Conservation (phyloP, 2,888 invertebrate genomes). For the Julus scandinavius region DNA sequence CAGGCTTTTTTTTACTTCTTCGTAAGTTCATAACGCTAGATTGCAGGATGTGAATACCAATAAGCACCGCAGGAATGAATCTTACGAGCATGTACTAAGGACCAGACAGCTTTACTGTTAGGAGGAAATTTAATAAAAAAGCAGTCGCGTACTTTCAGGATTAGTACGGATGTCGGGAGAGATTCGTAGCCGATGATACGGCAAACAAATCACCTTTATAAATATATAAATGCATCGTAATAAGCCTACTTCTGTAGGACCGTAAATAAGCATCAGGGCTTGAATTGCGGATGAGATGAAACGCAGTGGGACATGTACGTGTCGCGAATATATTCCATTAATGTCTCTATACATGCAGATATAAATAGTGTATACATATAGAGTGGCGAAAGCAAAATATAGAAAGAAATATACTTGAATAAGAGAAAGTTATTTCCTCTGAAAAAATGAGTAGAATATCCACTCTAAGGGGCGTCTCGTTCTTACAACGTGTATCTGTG, state of each 20-base stretch:
- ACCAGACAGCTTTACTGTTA: too few relatives aligned
- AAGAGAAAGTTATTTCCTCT: constrained; percentile 5
- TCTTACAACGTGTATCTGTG: not conserved
- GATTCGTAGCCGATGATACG: not conserved
- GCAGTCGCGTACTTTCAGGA: not conserved
- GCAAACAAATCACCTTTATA: not conserved
- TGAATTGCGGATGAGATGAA: not conserved
- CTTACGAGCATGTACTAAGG: too few relatives aligned
- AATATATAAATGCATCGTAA: not conserved
- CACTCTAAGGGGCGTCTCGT: not conserved
- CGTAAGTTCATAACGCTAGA: too few relatives aligned
- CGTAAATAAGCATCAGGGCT: constrained; percentile 9
- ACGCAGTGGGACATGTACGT: not conserved
- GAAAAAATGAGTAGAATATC: not conserved
- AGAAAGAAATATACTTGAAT: not conserved
- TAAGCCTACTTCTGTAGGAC: not conserved
- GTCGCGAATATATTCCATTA: not conserved
- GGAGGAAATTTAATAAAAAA: constrained; percentile 15
- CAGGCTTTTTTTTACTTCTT: too few relatives aligned
- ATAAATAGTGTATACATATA: not conserved
- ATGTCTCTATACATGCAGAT: not conserved
- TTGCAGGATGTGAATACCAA: too few relatives aligned
- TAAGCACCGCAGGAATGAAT: too few relatives aligned
- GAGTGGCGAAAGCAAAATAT: not conserved
- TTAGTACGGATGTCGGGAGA: not conserved